These are phyloP conservation scores for Enteromius treurensis DNA, from an alignment of 2,797 vertebrate genomes.

Conservation along the genomic window DNA sequence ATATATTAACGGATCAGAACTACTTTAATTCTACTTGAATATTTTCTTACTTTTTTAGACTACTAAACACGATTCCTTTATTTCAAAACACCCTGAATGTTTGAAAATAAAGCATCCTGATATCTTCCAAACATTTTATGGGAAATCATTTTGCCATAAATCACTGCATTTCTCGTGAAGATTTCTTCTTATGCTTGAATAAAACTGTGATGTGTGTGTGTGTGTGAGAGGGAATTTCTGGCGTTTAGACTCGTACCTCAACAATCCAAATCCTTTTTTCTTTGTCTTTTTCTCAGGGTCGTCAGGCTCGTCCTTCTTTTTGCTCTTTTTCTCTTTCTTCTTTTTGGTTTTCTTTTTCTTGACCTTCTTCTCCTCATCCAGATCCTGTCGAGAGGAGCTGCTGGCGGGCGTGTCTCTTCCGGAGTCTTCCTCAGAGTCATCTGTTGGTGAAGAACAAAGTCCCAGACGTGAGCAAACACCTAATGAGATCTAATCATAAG, in stretches of 20 bases:
- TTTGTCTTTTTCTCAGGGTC: slow-evolving; percentile 88
- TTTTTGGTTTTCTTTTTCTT: slow-evolving; percentile 82
- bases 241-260: slow-evolving; percentile 81
- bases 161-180: background rate
- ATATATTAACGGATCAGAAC: slow-evolving; percentile 1
- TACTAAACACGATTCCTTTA: background rate
- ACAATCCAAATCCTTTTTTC: slow-evolving; percentile 88
- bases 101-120: no score
- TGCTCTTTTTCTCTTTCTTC: slow-evolving; percentile 81
- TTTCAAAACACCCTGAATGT: background rate
- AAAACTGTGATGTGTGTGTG: background rate
- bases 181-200: background rate
- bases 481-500: slow-evolving; percentile 2
- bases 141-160: background rate
- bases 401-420: slow-evolving; percentile 83
- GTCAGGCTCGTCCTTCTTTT: slow-evolving; percentile 80
- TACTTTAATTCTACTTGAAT: background rate
- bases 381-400: slow-evolving; percentile 77
- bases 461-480: background rate
- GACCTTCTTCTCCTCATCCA: slow-evolving; percentile 74
- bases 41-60: background rate
- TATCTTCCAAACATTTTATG: background rate
- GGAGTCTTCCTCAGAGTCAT: slow-evolving; percentile 89
- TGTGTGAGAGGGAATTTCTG: background rate
- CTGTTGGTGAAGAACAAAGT: slow-evolving; percentile 63